Conservation (phyloP, 2,113 vertebrate genomes). For the Engraulis encrasicolus region DNA sequence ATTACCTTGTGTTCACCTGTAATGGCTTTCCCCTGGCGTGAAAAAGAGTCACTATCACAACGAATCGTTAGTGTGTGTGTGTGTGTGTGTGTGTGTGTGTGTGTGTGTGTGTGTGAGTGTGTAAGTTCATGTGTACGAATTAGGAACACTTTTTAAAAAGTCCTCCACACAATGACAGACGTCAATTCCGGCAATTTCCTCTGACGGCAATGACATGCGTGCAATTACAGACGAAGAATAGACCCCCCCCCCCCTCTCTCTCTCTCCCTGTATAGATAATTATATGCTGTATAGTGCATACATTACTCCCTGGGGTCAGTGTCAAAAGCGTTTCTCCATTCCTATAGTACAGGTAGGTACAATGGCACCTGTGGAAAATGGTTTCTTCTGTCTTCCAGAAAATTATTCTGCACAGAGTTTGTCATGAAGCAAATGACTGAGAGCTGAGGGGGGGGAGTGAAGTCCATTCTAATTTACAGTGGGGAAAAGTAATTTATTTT, state of each 20-base stretch:
- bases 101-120: background rate
- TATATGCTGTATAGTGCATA: background rate
- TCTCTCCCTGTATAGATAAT: background rate
- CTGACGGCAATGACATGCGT: no score
- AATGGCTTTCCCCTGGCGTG: no score
- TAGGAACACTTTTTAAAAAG: no score
- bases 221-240: no score
- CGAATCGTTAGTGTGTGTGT: background rate
- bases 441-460: background rate
- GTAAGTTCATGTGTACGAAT: background rate
- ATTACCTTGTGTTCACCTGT: no score
- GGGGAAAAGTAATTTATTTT: slow-evolving; percentile 4
- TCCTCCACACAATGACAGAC: no score
- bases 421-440: background rate
- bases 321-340: background rate
- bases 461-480: slow-evolving; percentile 6
- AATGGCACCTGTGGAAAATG: no score
- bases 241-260: no score
- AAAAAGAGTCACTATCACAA: no score
- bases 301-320: background rate
- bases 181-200: no score
- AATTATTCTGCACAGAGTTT: background rate
- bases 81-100: background rate
- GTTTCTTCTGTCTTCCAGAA: background rate
- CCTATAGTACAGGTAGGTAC: no score